These are phyloP conservation scores for Clarias batrachus DNA, from an alignment of 2,113 vertebrate species.

Conservation along the genomic window DNA sequence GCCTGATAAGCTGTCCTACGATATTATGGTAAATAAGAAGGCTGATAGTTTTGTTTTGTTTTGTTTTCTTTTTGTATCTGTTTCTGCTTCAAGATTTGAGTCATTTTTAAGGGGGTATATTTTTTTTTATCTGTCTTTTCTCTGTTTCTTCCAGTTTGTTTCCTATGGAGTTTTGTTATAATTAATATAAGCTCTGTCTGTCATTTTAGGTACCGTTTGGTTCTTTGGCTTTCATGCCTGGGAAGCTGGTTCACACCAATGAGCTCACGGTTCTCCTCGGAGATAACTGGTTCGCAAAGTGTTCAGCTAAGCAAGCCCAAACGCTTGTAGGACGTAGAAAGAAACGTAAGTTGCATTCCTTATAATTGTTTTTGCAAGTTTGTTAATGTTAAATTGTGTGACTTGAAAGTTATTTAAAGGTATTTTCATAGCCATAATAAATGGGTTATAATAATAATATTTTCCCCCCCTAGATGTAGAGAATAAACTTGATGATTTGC, in stretches of 20 bases:
- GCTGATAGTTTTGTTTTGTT: neutral
- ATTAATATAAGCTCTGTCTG: neutral
- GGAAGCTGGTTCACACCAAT: slow-evolving; percentile 91
- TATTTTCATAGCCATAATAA: slow-evolving; percentile 26
- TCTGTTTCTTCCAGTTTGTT: neutral
- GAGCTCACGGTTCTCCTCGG: slow-evolving; percentile 93
- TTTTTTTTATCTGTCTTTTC: neutral
- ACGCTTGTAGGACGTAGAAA: slow-evolving; percentile 88
- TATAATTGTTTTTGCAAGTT: neutral
- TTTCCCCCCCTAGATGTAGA: slow-evolving; percentile 80
- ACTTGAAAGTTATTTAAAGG: neutral
- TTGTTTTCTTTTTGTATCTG: neutral
- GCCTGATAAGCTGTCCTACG: slow-evolving; percentile 89
- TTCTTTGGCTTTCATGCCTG: slow-evolving; percentile 96
- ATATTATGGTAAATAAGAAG: slow-evolving; percentile 82
- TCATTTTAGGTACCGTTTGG: slow-evolving; percentile 89
- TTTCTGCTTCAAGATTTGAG: neutral
- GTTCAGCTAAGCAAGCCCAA: slow-evolving; percentile 90
- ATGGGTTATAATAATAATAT: neutral
- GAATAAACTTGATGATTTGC: slow-evolving; percentile 81
- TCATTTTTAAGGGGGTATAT: neutral
- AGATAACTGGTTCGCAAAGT: slow-evolving; percentile 97
- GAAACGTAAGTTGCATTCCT: slow-evolving; percentile 77
- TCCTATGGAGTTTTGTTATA: neutral
- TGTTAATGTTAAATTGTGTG: no score